Evolutionary conservation across 1,140 invertebrate species (phyloP).

Genomic region (Drosophila bocqueti): DNA sequence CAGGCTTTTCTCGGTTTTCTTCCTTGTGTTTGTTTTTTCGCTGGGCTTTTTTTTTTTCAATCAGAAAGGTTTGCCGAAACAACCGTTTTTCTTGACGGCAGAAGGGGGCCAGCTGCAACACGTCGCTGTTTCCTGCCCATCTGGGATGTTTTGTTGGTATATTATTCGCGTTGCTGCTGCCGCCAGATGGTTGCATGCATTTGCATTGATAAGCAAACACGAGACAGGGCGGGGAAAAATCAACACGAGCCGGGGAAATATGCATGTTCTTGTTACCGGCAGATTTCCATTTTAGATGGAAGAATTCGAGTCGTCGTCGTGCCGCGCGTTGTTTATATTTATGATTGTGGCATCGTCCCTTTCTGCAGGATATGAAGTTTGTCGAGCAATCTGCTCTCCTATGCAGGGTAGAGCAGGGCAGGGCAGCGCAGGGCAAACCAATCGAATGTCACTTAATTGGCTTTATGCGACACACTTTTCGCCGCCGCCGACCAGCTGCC

Average conservation of each 20-base stretch:
- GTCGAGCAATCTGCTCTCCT: slow-evolving; percentile 35
- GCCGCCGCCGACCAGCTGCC: slow-evolving; percentile 24
- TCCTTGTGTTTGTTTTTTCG: not conserved
- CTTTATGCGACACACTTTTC: slow-evolving; percentile 56
- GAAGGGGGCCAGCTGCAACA: slow-evolving; percentile 62
- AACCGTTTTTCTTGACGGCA: slow-evolving; percentile 70
- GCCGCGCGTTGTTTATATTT: slow-evolving; percentile 55
- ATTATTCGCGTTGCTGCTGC: slow-evolving; percentile 32
- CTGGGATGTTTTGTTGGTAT: slow-evolving; percentile 40
- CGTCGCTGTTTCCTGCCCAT: slow-evolving; percentile 54
- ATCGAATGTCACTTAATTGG: slow-evolving; percentile 76
- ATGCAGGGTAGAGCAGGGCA: slow-evolving; percentile 19
- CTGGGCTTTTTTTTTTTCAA: slow-evolving; percentile 54
- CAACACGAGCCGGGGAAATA: slow-evolving; percentile 74
- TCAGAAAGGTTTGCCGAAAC: slow-evolving; percentile 80
- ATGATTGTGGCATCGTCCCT: slow-evolving; percentile 53
- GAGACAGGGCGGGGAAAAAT: slow-evolving; percentile 58
- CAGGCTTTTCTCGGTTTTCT: slow-evolving; percentile 2
- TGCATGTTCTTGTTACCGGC: slow-evolving; percentile 77
- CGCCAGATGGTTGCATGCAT: slow-evolving; percentile 64
- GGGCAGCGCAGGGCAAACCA: slow-evolving; percentile 38
- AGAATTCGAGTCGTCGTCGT: slow-evolving; percentile 25
- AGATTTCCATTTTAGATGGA: slow-evolving; percentile 80
- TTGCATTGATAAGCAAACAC: slow-evolving; percentile 76
- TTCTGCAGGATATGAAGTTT: slow-evolving; percentile 8